Base-by-base conservation (phyloP, 2,113 vertebrate species). In the Hemichromis elongatus region DNA sequence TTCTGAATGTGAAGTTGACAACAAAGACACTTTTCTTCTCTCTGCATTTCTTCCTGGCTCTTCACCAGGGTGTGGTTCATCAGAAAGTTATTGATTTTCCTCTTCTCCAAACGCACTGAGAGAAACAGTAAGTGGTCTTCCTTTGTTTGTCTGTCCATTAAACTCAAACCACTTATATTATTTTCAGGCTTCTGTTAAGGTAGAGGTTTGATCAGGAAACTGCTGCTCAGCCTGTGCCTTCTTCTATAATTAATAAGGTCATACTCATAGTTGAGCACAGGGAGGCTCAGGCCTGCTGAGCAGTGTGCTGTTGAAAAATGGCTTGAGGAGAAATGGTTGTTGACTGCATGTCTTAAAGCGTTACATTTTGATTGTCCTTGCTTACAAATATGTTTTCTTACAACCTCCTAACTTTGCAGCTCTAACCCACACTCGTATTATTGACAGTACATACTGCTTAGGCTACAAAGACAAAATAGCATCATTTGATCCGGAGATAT, bases 101-200 rank as follows among this genome's bases (percentile, higher is more conserved):
- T 98, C 88, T 99, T 99, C 95, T 98, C 97, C 84, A 99, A 96
- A 96, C 97, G 98, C 92, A 99, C 98, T 66, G 97, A 99, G 94
- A 97, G 96, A 92, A 99, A 99, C 94, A 97, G 98, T 99, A 96
- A 98, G 98, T 93, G 86, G 1, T 79, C 26, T 16, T 42, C 8
- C 16, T 42, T 35, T 59, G 24, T 35, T 40, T 54, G 26, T 59
- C 37, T 50, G 2, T 73, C 28, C 59, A 4, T 63, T 30, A 59
- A 79, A 28, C 12, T 45, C 4, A 79, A 40, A 18, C 7, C 7
- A 28, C 45, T 53, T 7, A 53, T 63, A 80, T n/a, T 45, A 79
- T 40, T 55, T 40, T 56, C 0, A 79, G 54, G 9, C 14, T 57
- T 79, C 47, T 50, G 16, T 75, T 75, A 52, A 30, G 45, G 45